These are phyloP conservation scores for Alsophila aescularia DNA, from an alignment of 2,888 invertebrate genomes.

Conservation along the genomic window DNA sequence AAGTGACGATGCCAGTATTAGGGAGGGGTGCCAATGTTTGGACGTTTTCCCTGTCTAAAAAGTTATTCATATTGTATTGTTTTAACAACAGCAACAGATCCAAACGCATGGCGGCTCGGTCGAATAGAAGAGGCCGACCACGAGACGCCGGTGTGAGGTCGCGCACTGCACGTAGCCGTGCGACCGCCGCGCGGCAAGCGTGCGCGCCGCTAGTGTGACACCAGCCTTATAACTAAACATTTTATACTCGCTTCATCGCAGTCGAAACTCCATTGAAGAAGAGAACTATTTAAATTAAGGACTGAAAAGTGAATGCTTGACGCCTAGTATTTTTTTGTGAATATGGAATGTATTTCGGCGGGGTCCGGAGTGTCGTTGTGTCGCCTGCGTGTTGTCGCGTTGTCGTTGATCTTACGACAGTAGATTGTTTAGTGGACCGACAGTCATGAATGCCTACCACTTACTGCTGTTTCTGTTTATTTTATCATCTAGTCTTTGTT, in stretches of 20 bases:
- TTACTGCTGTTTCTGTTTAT: no score
- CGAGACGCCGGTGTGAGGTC: conserved; percentile 90
- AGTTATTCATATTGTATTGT: neutral
- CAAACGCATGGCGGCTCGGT: conserved; percentile 92
- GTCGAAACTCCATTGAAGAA: neutral
- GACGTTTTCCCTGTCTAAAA: no score
- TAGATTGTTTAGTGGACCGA: neutral
- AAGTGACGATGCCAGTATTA: no score
- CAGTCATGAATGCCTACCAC: neutral
- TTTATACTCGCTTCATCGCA: conserved; percentile 19
- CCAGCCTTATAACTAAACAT: conserved; percentile 15
- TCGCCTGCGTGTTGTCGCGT: conserved; percentile 4
- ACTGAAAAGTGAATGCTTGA: conserved; percentile 22
- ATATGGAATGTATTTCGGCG: conserved; percentile 3
- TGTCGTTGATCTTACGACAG: conserved; percentile 2
- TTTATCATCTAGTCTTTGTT: no score
- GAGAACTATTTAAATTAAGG: neutral
- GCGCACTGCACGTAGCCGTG: conserved; percentile 68
- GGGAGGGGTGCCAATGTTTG: no score
- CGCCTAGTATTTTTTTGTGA: conserved; percentile 34
- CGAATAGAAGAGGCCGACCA: conserved; percentile 92
- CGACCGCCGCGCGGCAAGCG: conserved; percentile 52
- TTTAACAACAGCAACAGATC: conserved; percentile 85
- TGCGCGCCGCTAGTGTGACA: conserved; percentile 50
- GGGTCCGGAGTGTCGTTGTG: neutral